Base-by-base conservation (phyloP, 2,113 vertebrate genomes). In the Pelmatolapia mariae region DNA sequence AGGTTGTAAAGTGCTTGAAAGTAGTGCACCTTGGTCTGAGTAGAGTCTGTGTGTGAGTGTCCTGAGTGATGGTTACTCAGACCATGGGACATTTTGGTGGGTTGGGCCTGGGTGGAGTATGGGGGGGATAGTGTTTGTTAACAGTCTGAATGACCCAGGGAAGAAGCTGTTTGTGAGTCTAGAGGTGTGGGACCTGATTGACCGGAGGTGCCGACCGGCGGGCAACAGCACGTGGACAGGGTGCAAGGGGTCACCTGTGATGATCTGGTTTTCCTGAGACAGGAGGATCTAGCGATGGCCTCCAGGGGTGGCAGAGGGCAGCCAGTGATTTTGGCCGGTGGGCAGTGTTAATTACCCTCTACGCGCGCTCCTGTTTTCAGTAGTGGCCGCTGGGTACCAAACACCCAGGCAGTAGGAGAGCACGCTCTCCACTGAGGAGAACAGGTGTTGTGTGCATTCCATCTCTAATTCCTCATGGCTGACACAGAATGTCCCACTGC, bases 281-380 rank as follows among this genome's bases (percentile, higher is more conserved):
- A 61, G 57, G 57, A 61, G 26, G 26, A 61, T 61, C 26, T 6
- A 6, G 57, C 5, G 8, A 61, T 31, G 57, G 57, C 5, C 26
- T 61, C 57, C 57, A 61, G 57, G 8, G 26, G 57, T 61, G 26
- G 29, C 57, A 31, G 57, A 31, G 57, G 29, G 15, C 29, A 61
- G 8, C 57, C 57, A 61, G 10, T 61, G 57, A 18, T 31, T 61
- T 33, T 61, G 29, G 57, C 26, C 3, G 2, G 15, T 61, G 57
- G 57, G 29, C 57, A 61, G 16, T 59, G 56, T 31, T 31, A 31
- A 59, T 59, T 59, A 59, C 57, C 26, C 8, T 59, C 57, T 31
- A 31, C 1, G 26, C 1, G 0, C 5, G 0, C 31, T 61, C 29
- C 57, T 61, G 15, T 61, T 33, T 61, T 61, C 29, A 33, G 57